Base-by-base conservation (phyloP, 2,888 invertebrate species). In the Dasysyrphus albostriatus region DNA sequence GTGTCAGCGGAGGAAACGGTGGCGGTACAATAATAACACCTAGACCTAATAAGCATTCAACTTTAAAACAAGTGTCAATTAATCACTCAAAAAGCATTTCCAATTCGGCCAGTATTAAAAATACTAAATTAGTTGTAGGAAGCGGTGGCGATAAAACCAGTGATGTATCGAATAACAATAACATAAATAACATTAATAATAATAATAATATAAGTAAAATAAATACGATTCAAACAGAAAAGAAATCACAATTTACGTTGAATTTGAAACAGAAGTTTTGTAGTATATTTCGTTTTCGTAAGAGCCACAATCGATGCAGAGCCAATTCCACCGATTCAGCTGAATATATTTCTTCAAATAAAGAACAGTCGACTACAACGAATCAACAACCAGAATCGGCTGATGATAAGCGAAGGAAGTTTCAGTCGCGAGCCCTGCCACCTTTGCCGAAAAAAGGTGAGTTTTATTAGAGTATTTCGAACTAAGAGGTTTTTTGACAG, bases 261-360 rank as follows among this genome's bases (percentile, higher is more conserved):
- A 96, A 95, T 92, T 94, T 97, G 83, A 97, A 97, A 92, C 97
- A 97, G 91, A 96, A 96, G 63, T 94, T 97, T 90, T 97, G 97
- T 92, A 97, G 96, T 93, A 95, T 97, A 92, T 97, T 97, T 92
- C 95, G 96, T 89, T 96, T 96, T 90, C 94, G 94, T 79, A 93
- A 94, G 88, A 91, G 90, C 75, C 90, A 91, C 65, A 91, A 88
- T 89, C 90, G 91, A 69, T 91, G 91, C 85, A 90, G 93, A 89
- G 89, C 90, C 39, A 89, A 88, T 65, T 74, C 85, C 44, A 88
- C 88, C 19, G 89, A 89, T 34, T 82, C 88, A 9, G 89, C 88
- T 9, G 89, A 89, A 61, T 89, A 88, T 78, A 87, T 80, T 49
- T 83, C 88, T 49, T 83, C 88, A 32, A 89, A 75, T 77, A 88